phyloP scores from a whole-genome alignment of 2,113 vertebrate genomes.

The Acanthisitta chloris region DNA sequence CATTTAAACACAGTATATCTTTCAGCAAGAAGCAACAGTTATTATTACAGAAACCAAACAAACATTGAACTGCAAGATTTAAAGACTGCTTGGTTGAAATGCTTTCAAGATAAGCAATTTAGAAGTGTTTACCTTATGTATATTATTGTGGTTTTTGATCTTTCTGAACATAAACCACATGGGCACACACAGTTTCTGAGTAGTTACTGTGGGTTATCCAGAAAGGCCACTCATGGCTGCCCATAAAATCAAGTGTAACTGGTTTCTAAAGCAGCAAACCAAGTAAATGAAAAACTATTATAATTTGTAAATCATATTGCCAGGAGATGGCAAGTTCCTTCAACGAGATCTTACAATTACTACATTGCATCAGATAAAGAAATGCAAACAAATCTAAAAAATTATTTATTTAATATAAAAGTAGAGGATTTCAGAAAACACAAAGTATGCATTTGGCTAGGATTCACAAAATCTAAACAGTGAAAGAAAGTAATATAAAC shows the following conservation, averaged over 20 bases:
- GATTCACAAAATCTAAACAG: not conserved
- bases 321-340: not conserved
- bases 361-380: not conserved
- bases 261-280: not conserved
- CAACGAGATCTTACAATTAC: not conserved
- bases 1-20: not conserved
- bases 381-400: not conserved
- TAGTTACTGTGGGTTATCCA: not conserved
- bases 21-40: not conserved
- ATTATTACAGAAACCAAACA: not conserved
- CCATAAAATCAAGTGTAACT: not conserved
- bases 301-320: not conserved
- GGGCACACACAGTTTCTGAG: rapidly evolving
- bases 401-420: not conserved
- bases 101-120: not conserved
- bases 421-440: not conserved
- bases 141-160: not conserved
- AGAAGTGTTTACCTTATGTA: not conserved
- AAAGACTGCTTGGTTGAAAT: not conserved
- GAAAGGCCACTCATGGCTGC: not conserved
- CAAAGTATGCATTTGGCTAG: not conserved
- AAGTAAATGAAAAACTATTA: not conserved
- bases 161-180: not conserved
- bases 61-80: not conserved
- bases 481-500: not conserved